These are phyloP conservation scores for Nymphicus hollandicus DNA, from an alignment of 2,113 vertebrate species.

Conservation along the genomic window DNA sequence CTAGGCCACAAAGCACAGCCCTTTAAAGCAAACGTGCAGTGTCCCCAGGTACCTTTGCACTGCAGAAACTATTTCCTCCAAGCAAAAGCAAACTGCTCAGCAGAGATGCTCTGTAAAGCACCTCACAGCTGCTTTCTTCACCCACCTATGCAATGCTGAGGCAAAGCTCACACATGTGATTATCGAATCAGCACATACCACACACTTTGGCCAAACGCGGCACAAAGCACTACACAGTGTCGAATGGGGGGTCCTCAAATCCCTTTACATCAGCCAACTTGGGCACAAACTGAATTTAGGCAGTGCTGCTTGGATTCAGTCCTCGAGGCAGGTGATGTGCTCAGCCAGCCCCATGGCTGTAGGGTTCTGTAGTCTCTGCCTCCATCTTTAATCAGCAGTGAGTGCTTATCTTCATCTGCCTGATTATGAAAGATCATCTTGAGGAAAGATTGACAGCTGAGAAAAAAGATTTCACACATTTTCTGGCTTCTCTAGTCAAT, in stretches of 20 bases:
- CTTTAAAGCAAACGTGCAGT: not conserved
- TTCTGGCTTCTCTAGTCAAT: not conserved
- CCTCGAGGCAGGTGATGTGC: not conserved
- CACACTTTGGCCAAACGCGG: not conserved
- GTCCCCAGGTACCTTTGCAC: not conserved
- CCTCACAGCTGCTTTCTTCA: not conserved
- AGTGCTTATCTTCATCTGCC: not conserved
- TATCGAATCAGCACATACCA: not conserved
- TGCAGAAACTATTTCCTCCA: not conserved
- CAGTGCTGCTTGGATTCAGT: not conserved
- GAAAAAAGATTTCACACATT: not conserved
- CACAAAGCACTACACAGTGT: not conserved
- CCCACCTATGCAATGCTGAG: not conserved
- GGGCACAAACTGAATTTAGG: not conserved
- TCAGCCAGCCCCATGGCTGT: not conserved
- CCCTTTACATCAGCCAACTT: not conserved
- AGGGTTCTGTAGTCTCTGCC: not conserved
- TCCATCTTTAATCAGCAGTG: not conserved
- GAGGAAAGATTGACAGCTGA: not conserved
- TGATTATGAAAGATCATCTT: not conserved
- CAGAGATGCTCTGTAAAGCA: not conserved
- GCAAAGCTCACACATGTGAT: not conserved
- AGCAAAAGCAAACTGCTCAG: not conserved
- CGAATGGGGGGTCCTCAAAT: not conserved
- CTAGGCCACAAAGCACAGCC: not conserved